Evolutionary conservation across 2,113 vertebrate species (phyloP).

Genomic region (Anguilla rostrata): DNA sequence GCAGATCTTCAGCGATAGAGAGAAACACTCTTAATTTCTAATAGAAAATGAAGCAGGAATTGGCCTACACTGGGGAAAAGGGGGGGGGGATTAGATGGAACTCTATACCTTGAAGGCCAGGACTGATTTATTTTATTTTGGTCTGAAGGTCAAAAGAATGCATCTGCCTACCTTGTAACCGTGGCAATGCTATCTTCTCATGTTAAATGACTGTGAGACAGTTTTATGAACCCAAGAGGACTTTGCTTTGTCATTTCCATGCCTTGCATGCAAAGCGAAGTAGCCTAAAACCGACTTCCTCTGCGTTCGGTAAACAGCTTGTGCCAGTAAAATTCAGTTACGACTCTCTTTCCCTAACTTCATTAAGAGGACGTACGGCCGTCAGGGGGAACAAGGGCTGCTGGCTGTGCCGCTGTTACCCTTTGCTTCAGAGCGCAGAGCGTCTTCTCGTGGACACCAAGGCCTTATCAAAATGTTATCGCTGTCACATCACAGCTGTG

Average conservation of each 20-base stretch:
- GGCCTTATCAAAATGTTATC: slow-evolving; percentile 33
- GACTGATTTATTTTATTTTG: slow-evolving; percentile 57
- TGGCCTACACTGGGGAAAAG: slow-evolving; percentile 44
- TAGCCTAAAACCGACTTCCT: not conserved
- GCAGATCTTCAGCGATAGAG: slow-evolving; percentile 33
- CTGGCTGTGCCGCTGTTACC: slow-evolving; percentile 19
- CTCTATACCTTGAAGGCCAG: slow-evolving; percentile 31
- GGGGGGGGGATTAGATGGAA: slow-evolving; percentile 33
- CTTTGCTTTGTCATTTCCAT: not conserved
- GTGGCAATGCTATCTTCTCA: not conserved
- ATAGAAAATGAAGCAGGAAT: slow-evolving; percentile 40
- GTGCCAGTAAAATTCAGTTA: too few relatives aligned
- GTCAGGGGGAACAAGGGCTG: too few relatives aligned
- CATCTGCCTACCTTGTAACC: slow-evolving; percentile 45
- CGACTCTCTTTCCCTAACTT: too few relatives aligned
- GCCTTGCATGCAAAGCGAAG: too few relatives aligned
- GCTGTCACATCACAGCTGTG: slow-evolving; percentile 27
- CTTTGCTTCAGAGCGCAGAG: slow-evolving; percentile 23
- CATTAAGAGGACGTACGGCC: too few relatives aligned
- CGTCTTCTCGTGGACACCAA: slow-evolving; percentile 32
- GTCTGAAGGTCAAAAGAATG: slow-evolving; percentile 56
- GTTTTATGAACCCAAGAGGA: not conserved
- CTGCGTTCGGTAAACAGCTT: not conserved
- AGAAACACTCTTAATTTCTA: slow-evolving; percentile 51
- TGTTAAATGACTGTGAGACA: not conserved